phyloP scores from a whole-genome alignment of 2,797 vertebrate genomes.

The Coranthus polyacanthus region DNA sequence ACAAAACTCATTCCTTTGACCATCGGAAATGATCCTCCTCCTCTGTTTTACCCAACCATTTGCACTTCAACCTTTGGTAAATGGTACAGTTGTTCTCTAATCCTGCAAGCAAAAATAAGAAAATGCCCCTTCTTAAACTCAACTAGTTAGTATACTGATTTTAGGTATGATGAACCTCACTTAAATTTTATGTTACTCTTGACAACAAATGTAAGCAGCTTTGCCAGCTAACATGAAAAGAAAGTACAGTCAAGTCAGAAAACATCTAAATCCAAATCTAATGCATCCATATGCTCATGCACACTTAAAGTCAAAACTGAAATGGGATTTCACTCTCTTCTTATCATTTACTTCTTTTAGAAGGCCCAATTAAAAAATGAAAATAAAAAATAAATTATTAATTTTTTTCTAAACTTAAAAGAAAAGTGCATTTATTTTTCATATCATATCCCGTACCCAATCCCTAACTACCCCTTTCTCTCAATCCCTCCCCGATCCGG shows the following conservation, averaged over 20 bases:
- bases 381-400: constrained; percentile 82
- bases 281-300: constrained; percentile 89
- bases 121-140: constrained; percentile 88
- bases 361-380: constrained; percentile 78
- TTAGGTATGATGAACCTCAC: constrained; percentile 81
- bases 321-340: constrained; percentile 83
- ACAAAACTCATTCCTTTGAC: constrained; percentile 85
- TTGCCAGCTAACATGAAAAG: constrained; percentile 84
- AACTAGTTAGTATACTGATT: constrained; percentile 81
- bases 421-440: constrained; percentile 98
- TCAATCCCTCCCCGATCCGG: constrained; percentile 64
- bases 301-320: constrained; percentile 85
- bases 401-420: constrained; percentile 87
- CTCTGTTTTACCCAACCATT: constrained; percentile 73
- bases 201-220: constrained; percentile 86
- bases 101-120: constrained; percentile 83
- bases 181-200: constrained; percentile 82
- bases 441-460: constrained; percentile 80
- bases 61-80: constrained; percentile 94
- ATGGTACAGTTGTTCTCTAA: constrained; percentile 82
- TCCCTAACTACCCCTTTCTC: constrained; percentile 63
- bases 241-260: constrained; percentile 84
- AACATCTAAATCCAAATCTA: constrained; percentile 85
- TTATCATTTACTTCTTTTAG: constrained; percentile 81
- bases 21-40: constrained; percentile 84